A percentile compares a stretch with the other conserved stretches of the same genome.
Evolutionary conservation across 2,113 vertebrate species (phyloP).

Genomic region (Poeciliopsis turrubarensis): DNA sequence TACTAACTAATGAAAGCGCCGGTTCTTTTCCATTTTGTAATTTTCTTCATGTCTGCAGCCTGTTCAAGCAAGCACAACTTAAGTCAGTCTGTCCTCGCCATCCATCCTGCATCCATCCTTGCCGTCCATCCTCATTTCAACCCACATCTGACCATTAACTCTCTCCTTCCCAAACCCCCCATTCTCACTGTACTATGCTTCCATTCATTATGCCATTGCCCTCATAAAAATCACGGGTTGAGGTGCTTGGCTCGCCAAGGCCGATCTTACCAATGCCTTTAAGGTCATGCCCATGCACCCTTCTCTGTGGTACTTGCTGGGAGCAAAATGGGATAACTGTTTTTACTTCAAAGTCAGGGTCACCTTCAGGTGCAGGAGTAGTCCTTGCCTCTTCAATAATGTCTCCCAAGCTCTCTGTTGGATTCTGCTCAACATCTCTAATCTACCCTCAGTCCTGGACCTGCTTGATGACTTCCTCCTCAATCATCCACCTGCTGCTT

Average conservation of each 20-base stretch:
- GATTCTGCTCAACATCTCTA: background rate
- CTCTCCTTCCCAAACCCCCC: too few relatives aligned
- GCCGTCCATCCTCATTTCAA: too few relatives aligned
- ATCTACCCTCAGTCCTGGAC: background rate
- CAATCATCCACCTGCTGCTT: background rate
- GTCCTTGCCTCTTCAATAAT: background rate
- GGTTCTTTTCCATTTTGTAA: background rate
- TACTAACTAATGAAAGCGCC: background rate
- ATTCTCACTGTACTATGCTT: too few relatives aligned
- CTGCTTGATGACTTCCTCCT: background rate
- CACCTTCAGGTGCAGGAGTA: background rate
- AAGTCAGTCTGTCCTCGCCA: background rate
- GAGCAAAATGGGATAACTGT: too few relatives aligned
- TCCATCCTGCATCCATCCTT: background rate
- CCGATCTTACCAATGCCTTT: too few relatives aligned
- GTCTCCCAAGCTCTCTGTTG: background rate
- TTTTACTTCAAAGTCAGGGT: too few relatives aligned
- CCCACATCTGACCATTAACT: too few relatives aligned
- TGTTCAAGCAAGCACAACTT: background rate
- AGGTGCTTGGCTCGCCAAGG: too few relatives aligned
- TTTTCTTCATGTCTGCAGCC: background rate
- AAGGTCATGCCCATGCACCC: too few relatives aligned
- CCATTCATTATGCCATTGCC: too few relatives aligned
- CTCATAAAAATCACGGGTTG: too few relatives aligned
- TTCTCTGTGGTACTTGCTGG: too few relatives aligned